Conservation (phyloP, 1,140 invertebrate genomes). For the Centruroides sculpturatus region DNA sequence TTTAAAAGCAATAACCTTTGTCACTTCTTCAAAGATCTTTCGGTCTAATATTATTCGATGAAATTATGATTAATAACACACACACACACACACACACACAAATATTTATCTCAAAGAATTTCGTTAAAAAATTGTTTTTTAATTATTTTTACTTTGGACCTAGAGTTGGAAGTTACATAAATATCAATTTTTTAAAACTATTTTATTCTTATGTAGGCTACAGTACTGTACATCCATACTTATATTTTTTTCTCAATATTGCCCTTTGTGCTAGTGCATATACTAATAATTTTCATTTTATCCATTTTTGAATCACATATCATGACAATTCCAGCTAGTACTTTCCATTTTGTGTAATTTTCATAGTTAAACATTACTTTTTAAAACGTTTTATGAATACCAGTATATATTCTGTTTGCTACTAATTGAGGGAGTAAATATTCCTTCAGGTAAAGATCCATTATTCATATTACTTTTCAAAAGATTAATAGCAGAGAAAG, state of each 20-base stretch:
- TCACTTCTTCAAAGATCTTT: too few relatives aligned
- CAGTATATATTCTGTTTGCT: constrained; percentile 21
- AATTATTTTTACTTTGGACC: too few relatives aligned
- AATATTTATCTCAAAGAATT: too few relatives aligned
- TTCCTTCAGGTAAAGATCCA: not conserved
- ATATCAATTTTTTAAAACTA: too few relatives aligned
- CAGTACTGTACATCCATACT: constrained; percentile 33
- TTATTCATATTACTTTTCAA: not conserved
- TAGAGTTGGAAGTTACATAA: too few relatives aligned
- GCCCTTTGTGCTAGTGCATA: constrained; percentile 32
- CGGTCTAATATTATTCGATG: too few relatives aligned
- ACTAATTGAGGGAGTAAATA: constrained; percentile 31
- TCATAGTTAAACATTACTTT: constrained; percentile 25
- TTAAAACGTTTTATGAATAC: constrained; percentile 1
- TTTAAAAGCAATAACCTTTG: too few relatives aligned
- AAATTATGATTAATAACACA: too few relatives aligned
- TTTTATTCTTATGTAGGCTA: too few relatives aligned
- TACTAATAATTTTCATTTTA: constrained; percentile 27
- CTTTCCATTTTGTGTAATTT: constrained; percentile 30
- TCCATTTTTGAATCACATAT: constrained; percentile 24
- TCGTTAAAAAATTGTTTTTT: too few relatives aligned
- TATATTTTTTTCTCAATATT: constrained; percentile 32
- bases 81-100: too few relatives aligned
- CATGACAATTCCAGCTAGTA: constrained; percentile 32
- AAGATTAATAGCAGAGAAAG: not conserved